These are phyloP conservation scores for Mimachlamys varia DNA, from an alignment of 2,888 invertebrate genomes.

Conservation along the genomic window DNA sequence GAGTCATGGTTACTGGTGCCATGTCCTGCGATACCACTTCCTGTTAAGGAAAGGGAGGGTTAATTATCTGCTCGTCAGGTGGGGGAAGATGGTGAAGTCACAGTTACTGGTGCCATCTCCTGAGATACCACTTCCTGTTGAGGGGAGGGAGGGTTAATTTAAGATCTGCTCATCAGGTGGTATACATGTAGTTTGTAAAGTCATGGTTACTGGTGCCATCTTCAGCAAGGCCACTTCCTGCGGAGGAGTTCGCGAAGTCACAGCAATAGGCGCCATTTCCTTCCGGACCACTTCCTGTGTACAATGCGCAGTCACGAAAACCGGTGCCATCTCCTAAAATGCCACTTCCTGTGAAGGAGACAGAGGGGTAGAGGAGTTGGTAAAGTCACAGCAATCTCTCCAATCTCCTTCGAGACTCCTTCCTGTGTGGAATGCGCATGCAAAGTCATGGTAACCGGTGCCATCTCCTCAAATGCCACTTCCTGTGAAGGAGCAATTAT, in stretches of 20 bases:
- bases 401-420: too few species aligned
- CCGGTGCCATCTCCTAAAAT: neutral
- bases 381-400: too few species aligned
- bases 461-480: too few species aligned
- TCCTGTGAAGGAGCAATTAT: too few species aligned
- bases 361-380: neutral
- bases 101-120: neutral
- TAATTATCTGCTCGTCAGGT: neutral
- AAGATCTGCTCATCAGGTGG: neutral
- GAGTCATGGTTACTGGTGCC: neutral
- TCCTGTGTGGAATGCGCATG: neutral
- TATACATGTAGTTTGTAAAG: neutral
- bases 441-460: neutral
- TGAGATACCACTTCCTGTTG: constrained; percentile 7
- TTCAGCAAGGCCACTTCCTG: constrained; percentile 20
- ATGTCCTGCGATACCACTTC: constrained; percentile 27
- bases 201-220: neutral
- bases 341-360: neutral
- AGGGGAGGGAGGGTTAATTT: neutral
- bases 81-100: neutral
- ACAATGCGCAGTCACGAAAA: too few species aligned
- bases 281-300: too few species aligned
- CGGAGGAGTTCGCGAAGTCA: neutral
- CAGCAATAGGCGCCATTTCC: too few species aligned
- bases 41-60: neutral